Percentiles rank a stretch among this genome's conserved stretches.
Evolutionary conservation across 2,113 vertebrate genomes (phyloP).

Genomic region (Pterocles orientalis): DNA sequence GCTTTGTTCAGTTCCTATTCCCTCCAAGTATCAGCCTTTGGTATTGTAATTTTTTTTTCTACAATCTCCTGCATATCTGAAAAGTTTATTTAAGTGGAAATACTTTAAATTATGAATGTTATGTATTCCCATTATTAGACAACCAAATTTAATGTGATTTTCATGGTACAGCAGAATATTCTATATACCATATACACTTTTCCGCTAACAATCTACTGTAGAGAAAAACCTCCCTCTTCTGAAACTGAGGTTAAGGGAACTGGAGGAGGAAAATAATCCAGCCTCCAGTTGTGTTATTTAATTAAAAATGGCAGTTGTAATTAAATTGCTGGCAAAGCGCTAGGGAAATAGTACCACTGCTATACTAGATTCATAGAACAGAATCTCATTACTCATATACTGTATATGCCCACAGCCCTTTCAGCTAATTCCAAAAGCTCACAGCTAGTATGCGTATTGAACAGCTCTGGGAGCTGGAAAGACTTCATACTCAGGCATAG

Average conservation of each 20-base stretch:
- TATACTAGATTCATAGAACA: not conserved
- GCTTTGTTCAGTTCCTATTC: not conserved
- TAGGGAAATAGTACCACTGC: not conserved
- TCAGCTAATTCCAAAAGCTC: slow-evolving; percentile 7
- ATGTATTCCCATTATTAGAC: not conserved
- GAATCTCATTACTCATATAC: not conserved
- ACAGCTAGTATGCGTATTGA: not conserved
- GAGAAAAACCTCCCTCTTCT: not conserved
- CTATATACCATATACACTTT: not conserved
- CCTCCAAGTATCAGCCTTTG: not conserved
- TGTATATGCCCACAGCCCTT: not conserved
- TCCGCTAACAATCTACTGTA: not conserved
- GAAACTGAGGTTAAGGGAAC: not conserved
- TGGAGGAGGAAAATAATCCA: not conserved
- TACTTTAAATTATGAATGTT: not conserved
- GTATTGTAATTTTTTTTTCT: not conserved
- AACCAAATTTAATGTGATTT: not conserved
- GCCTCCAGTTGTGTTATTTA: not conserved
- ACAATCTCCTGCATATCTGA: not conserved
- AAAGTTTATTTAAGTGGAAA: not conserved
- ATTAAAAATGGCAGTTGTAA: slow-evolving; percentile 43
- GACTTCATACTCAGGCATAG: not conserved
- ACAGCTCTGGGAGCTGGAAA: not conserved
- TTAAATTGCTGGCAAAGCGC: not conserved
- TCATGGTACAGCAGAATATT: not conserved